Evolutionary conservation across 2,797 vertebrate genomes (phyloP).

Genomic region (Peromyscus aztecus): DNA sequence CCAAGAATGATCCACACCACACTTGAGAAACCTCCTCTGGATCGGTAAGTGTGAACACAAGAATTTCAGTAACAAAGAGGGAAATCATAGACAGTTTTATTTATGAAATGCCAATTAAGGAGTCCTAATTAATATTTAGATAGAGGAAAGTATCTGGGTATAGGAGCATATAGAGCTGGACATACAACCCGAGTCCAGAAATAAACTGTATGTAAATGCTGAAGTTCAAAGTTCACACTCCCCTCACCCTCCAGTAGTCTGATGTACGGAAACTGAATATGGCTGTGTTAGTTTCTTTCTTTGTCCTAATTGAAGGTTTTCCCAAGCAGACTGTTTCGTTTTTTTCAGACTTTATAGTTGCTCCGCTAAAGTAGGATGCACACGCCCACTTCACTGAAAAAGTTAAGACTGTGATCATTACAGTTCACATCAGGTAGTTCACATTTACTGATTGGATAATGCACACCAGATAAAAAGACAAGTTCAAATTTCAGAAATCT

Average conservation of each 20-base stretch:
- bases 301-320: constrained; percentile 3
- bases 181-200: not conserved
- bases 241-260: fast-evolving
- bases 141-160: not conserved
- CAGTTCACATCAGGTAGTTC: not conserved
- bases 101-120: not conserved
- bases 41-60: not conserved
- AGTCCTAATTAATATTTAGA: not conserved
- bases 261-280: not conserved
- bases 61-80: not conserved
- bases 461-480: no score
- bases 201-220: not conserved
- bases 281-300: constrained; percentile 43
- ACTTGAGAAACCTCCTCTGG: not conserved
- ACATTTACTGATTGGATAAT: not conserved
- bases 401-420: not conserved
- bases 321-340: not conserved
- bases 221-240: not conserved
- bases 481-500: not conserved
- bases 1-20: not conserved
- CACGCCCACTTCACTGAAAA: not conserved
- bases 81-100: constrained; percentile 29
- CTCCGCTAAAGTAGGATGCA: not conserved
- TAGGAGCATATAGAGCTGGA: not conserved
- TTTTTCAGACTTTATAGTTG: not conserved